Percentiles rank a stretch among this genome's conserved stretches.
Conservation (phyloP, 1,140 invertebrate species). For the Philopotamus ludificatus region DNA sequence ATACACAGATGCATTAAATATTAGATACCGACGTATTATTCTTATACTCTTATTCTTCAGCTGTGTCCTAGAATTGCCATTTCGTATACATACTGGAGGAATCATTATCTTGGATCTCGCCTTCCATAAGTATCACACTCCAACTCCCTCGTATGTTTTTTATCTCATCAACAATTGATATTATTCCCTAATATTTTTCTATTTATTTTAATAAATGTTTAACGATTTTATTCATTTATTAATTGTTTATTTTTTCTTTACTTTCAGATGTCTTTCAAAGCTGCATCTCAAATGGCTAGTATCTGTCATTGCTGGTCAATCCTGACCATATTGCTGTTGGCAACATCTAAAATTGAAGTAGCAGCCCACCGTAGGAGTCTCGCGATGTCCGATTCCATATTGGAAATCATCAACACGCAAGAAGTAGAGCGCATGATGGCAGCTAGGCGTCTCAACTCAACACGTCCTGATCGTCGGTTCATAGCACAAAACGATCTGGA, state of each 20-base stretch:
- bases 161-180: no score
- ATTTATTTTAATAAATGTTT: no score
- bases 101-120: no score
- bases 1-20: no score
- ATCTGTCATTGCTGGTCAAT: slow-evolving; percentile 12
- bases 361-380: slow-evolving; percentile 1
- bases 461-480: slow-evolving; percentile 46
- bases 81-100: no score
- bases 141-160: no score
- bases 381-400: slow-evolving; percentile 53
- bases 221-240: background rate
- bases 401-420: slow-evolving; percentile 61
- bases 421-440: slow-evolving; percentile 58
- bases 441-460: slow-evolving; percentile 48
- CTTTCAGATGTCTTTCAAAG: slow-evolving; percentile 19
- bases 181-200: no score
- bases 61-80: no score
- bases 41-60: no score
- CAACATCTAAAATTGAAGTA: slow-evolving; percentile 2
- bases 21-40: no score
- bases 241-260: slow-evolving; percentile 7
- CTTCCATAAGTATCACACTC: no score
- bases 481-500: slow-evolving; percentile 52
- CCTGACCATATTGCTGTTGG: background rate
- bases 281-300: background rate